phyloP scores from a whole-genome alignment of 2,797 vertebrate species.

The Perdix hodgsoniae region DNA sequence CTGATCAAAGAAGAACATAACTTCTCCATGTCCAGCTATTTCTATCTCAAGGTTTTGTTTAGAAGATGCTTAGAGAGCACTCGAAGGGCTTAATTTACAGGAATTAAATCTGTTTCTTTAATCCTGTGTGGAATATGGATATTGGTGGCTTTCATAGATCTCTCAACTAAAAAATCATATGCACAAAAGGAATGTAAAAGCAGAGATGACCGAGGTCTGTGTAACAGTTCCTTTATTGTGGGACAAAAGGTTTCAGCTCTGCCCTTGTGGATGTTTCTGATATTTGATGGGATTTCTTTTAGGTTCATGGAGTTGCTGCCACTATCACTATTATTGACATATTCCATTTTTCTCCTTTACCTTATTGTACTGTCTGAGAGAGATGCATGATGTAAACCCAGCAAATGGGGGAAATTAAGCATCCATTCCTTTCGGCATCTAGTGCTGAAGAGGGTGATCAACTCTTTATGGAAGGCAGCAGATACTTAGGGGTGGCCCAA shows the following conservation, averaged over 20 bases:
- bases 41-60: not conserved
- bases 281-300: not conserved
- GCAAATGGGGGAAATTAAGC: not conserved
- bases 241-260: not conserved
- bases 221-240: not conserved
- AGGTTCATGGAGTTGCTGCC: not conserved
- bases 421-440: not conserved
- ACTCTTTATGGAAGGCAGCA: not conserved
- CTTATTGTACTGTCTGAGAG: not conserved
- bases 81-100: not conserved
- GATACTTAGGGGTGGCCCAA: not conserved
- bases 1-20: too few relatives aligned
- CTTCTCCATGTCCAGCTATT: not conserved
- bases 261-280: not conserved
- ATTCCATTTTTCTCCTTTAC: not conserved
- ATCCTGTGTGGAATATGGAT: not conserved
- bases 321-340: not conserved
- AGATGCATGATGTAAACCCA: not conserved
- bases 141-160: not conserved
- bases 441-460: not conserved
- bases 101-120: not conserved
- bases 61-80: not conserved
- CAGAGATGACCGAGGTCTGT: not conserved
- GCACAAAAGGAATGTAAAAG: not conserved
- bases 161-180: not conserved